phyloP scores from a whole-genome alignment of 2,888 invertebrate species.

The Drosophila quasianomalipes region DNA sequence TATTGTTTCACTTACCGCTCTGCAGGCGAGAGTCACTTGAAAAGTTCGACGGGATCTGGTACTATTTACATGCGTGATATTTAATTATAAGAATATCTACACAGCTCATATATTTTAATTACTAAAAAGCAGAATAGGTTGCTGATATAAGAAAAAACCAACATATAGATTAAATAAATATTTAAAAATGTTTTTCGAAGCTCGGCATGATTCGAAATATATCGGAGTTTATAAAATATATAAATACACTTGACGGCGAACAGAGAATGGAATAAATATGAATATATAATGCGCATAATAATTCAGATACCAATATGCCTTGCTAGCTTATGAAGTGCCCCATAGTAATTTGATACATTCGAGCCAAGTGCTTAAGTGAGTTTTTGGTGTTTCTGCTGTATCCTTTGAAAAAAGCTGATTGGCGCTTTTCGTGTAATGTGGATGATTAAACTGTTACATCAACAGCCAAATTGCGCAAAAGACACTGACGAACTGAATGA shows the following conservation, averaged over 20 bases:
- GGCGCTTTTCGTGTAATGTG: constrained; percentile 57
- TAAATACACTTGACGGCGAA: not conserved
- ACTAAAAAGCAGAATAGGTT: not conserved
- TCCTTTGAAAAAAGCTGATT: constrained; percentile 11
- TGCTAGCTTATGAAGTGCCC: not conserved
- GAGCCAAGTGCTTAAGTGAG: not conserved
- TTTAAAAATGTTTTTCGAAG: not conserved
- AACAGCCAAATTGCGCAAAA: constrained; percentile 69
- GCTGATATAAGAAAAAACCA: not conserved
- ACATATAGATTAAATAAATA: not conserved
- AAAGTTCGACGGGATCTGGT: constrained; percentile 6
- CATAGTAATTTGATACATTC: not conserved
- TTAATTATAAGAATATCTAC: not conserved
- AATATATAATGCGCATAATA: not conserved
- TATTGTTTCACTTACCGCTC: constrained; percentile 35
- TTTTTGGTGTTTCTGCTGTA: not conserved
- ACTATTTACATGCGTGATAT: not conserved
- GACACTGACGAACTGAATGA: constrained; percentile 72
- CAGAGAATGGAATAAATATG: not conserved
- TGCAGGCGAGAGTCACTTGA: constrained; percentile 19
- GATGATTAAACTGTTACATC: constrained; percentile 75
- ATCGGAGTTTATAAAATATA: not conserved
- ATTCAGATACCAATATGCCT: not conserved
- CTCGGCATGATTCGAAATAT: not conserved
- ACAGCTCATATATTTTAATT: not conserved